Conservation (phyloP, 2,113 vertebrate genomes). For the Mormyrus iriodes region DNA sequence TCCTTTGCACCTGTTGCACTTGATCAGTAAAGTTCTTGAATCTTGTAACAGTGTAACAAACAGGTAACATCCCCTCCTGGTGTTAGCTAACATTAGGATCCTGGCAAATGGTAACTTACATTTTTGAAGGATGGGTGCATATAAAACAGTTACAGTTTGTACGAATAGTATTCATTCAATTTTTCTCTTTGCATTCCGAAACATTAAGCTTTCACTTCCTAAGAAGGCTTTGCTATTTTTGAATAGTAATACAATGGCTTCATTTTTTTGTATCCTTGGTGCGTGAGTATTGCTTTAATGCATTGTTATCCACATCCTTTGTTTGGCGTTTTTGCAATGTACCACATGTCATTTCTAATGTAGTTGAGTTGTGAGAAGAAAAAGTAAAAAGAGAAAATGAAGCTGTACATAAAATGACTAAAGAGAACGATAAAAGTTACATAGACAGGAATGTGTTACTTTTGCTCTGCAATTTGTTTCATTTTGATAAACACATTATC, state of each 20-base stretch:
- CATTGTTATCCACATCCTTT: not conserved
- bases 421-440: not conserved
- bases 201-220: not conserved
- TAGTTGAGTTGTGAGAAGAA: not conserved
- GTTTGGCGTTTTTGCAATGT: not conserved
- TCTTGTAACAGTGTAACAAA: not conserved
- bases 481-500: not conserved
- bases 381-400: not conserved
- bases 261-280: not conserved
- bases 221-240: not conserved
- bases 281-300: not conserved
- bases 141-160: not conserved
- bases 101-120: not conserved
- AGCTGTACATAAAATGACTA: not conserved
- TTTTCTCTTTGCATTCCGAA: not conserved
- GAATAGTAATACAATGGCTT: not conserved
- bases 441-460: not conserved
- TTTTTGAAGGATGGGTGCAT: not conserved
- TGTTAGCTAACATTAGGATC: not conserved
- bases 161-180: not conserved
- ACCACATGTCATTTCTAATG: not conserved
- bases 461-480: not conserved
- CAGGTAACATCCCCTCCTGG: not conserved
- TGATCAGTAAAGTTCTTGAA: not conserved
- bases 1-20: not conserved